A percentile compares a stretch with the other conserved stretches of the same genome.
These are phyloP conservation scores for Caenorhabditis sp. DNA, from an alignment of 2,888 invertebrate genomes.

Conservation along the genomic window DNA sequence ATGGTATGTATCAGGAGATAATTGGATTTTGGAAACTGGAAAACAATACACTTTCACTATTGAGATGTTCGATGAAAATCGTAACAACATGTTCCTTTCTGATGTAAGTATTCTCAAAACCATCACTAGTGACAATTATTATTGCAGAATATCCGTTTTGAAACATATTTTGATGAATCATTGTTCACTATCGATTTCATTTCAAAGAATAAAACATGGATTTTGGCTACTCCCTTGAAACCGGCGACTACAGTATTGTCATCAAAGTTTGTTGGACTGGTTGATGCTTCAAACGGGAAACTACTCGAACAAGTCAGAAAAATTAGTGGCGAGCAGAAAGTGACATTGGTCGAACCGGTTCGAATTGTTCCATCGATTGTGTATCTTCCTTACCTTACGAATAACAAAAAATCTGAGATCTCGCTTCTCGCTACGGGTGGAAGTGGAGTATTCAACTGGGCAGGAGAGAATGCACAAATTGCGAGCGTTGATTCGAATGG, in stretches of 20 bases:
- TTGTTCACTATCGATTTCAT: constrained; percentile 43
- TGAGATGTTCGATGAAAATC: constrained; percentile 54
- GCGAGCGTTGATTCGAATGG: constrained; percentile 54
- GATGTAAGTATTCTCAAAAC: constrained; percentile 45
- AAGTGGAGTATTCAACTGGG: constrained; percentile 58
- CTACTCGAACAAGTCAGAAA: constrained; percentile 20
- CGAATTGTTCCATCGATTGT: constrained; percentile 49
- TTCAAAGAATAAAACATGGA: constrained; percentile 58
- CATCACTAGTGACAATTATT: background rate
- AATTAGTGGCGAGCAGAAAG: constrained; percentile 55
- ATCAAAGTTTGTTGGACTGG: constrained; percentile 47
- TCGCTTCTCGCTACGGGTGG: constrained; percentile 52
- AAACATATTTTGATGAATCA: constrained; percentile 47
- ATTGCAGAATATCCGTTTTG: constrained; percentile 59
- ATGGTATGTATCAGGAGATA: constrained; percentile 79
- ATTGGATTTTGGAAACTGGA: constrained; percentile 80
- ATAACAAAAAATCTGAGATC: constrained; percentile 20
- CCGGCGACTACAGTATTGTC: constrained; percentile 45
- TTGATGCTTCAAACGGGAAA: constrained; percentile 39
- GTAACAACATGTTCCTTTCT: constrained; percentile 61
- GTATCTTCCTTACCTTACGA: constrained; percentile 55
- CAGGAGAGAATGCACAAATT: constrained; percentile 40
- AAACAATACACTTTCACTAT: constrained; percentile 53
- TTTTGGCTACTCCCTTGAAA: constrained; percentile 52
- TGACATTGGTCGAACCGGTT: constrained; percentile 57